These are phyloP conservation scores for Stenotaenia linearis DNA, from an alignment of 2,888 invertebrate genomes.

Conservation along the genomic window DNA sequence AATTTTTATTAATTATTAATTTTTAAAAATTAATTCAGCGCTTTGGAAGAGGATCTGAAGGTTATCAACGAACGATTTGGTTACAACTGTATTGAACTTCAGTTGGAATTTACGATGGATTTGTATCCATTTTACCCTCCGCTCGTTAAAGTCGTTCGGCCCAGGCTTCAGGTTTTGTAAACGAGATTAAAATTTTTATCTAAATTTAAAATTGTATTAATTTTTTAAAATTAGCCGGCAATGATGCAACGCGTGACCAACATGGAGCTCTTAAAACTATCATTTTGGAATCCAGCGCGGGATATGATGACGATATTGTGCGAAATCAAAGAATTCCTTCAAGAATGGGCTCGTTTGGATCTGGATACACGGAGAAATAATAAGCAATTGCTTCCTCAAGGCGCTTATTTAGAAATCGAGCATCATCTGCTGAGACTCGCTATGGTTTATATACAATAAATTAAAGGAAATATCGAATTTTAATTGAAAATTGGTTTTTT, in stretches of 20 bases:
- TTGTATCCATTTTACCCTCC: constrained; percentile 49
- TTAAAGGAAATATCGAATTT: too few relatives aligned
- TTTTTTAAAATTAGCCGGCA: constrained; percentile 40
- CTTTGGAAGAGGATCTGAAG: constrained; percentile 42
- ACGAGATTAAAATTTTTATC: background rate
- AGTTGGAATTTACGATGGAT: constrained; percentile 47
- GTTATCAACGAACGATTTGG: constrained; percentile 42
- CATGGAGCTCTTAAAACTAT: constrained; percentile 46
- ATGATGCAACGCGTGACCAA: constrained; percentile 38
- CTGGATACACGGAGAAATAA: constrained; percentile 43
- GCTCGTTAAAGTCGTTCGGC: constrained; percentile 45
- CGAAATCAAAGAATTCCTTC: constrained; percentile 45
- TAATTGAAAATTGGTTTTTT: too few relatives aligned
- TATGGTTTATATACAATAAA: constrained; percentile 40
- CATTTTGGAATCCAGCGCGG: constrained; percentile 47
- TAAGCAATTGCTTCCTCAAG: constrained; percentile 41
- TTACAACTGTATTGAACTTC: constrained; percentile 46
- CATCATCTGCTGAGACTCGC: constrained; percentile 45
- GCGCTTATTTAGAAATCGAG: constrained; percentile 45
- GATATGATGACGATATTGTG: constrained; percentile 45
- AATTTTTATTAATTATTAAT: constrained; percentile 38
- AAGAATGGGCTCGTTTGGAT: constrained; percentile 44
- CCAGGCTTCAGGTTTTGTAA: constrained; percentile 40
- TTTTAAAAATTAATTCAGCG: constrained; percentile 31
- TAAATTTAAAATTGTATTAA: background rate